A percentile compares a stretch with the other conserved stretches of the same genome.
These are phyloP conservation scores for Leptinotarsa haldemani DNA, from an alignment of 2,888 invertebrate genomes.

Conservation along the genomic window DNA sequence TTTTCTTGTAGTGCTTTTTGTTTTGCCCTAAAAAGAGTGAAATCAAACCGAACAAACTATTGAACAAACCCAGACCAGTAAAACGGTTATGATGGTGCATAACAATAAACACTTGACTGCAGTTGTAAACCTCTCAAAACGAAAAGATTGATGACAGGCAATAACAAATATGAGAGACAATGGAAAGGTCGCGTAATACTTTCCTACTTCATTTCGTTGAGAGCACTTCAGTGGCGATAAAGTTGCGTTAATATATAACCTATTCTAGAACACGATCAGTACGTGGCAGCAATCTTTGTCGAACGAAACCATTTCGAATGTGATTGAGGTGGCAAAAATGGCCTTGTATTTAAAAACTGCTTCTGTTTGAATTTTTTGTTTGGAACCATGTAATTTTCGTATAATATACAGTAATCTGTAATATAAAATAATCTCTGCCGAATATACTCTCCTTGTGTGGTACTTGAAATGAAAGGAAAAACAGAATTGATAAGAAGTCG, in stretches of 20 bases:
- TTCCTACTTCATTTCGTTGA: constrained; percentile 9
- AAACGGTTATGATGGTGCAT: constrained; percentile 14
- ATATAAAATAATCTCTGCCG: too few relatives aligned
- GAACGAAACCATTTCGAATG: neutral
- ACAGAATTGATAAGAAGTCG: too few relatives aligned
- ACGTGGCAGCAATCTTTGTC: neutral
- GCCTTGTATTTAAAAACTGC: too few relatives aligned
- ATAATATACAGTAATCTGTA: too few relatives aligned
- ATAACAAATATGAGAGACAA: constrained; percentile 19
- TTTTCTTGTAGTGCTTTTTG: too few relatives aligned
- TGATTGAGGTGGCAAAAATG: neutral
- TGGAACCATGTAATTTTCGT: too few relatives aligned
- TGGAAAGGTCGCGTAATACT: constrained; percentile 17
- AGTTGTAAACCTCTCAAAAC: constrained; percentile 10
- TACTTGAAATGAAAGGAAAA: too few relatives aligned
- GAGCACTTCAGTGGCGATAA: constrained; percentile 1
- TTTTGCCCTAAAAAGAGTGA: too few relatives aligned
- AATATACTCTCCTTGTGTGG: too few relatives aligned
- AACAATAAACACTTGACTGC: constrained; percentile 20
- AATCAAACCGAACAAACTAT: too few relatives aligned
- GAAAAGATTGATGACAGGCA: constrained; percentile 12
- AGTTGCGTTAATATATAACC: neutral
- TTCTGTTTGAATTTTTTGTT: too few relatives aligned
- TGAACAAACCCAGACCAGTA: too few relatives aligned
- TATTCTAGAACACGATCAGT: constrained; percentile 4